Percentiles rank a stretch among this genome's conserved stretches.
phyloP scores from a whole-genome alignment of 2,888 invertebrate species.

The Carabus problematicus region DNA sequence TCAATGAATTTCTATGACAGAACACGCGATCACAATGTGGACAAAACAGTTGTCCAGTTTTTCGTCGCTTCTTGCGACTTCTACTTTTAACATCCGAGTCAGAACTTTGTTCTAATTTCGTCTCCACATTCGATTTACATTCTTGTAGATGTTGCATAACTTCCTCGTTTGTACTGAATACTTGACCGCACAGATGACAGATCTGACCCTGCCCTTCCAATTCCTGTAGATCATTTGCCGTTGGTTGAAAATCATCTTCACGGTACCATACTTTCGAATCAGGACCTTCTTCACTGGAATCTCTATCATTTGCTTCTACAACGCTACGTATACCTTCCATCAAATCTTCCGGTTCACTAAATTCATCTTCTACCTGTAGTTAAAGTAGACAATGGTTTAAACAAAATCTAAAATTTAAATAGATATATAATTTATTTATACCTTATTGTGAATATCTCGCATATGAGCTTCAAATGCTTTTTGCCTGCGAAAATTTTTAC shows the following conservation, averaged over 20 bases:
- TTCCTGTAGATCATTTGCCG: conserved; percentile 60
- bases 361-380: conserved; percentile 72
- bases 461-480: conserved; percentile 70
- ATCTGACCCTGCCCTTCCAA: conserved; percentile 58
- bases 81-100: conserved; percentile 45
- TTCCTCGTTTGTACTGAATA: conserved; percentile 56
- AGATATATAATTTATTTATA: conserved; percentile 46
- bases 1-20: conserved; percentile 81
- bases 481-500: conserved; percentile 69
- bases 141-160: conserved; percentile 57
- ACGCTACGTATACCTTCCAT: conserved; percentile 85
- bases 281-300: conserved; percentile 52
- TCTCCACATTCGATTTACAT: conserved; percentile 47
- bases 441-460: conserved; percentile 64
- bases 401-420: conserved; percentile 35
- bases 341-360: conserved; percentile 85
- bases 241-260: conserved; percentile 51
- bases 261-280: conserved; percentile 55
- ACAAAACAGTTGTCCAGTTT: conserved; percentile 63
- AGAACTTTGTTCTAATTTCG: conserved; percentile 38
- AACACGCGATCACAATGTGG: conserved; percentile 77
- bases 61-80: conserved; percentile 56
- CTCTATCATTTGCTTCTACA: conserved; percentile 65
- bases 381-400: conserved; percentile 50
- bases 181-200: conserved; percentile 58